phyloP scores from a whole-genome alignment of 2,113 vertebrate species.

The Pseudorhombus dupliciocellatus region DNA sequence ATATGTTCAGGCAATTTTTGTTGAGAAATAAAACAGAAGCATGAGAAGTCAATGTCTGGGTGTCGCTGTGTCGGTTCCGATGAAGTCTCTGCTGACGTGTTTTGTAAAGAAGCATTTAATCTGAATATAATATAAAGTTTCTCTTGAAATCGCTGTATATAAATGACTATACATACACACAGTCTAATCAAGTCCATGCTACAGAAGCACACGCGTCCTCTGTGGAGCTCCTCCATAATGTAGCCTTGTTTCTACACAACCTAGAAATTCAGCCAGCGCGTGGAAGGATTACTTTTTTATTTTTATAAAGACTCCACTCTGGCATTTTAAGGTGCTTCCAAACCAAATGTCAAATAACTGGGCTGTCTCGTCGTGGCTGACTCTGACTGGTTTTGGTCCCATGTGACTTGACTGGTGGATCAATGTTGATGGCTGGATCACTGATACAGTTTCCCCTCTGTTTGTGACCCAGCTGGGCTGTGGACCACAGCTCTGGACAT shows the following conservation, averaged over 20 bases:
- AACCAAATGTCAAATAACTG: conserved; percentile 23
- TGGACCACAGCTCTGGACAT: conserved; percentile 20
- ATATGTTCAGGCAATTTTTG: conserved; percentile 91
- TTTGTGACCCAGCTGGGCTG: conserved; percentile 26
- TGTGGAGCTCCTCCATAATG: conserved; percentile 17
- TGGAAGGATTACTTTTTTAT: neutral
- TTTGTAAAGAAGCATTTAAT: conserved; percentile 68
- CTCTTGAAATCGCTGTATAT: conserved; percentile 37
- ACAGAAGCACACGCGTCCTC: conserved; percentile 27
- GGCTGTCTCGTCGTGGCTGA: conserved; percentile 37
- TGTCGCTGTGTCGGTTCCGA: conserved; percentile 38
- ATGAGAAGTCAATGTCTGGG: conserved; percentile 78
- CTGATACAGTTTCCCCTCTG: conserved; percentile 57
- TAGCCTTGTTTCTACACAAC: conserved; percentile 8
- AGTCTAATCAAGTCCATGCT: conserved; percentile 35
- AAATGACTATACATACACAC: conserved; percentile 42
- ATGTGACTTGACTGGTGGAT: conserved; percentile 40
- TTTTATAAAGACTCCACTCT: conserved; percentile 10
- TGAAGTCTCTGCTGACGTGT: conserved; percentile 36
- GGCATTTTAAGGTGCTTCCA: conserved; percentile 69
- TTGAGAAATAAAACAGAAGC: conserved; percentile 95
- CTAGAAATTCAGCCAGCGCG: conserved; percentile 15
- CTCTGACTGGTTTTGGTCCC: conserved; percentile 20
- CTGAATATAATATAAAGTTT: conserved; percentile 57
- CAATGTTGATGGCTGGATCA: conserved; percentile 43